phyloP scores from a whole-genome alignment of 2,113 vertebrate genomes.

The Colinus virginianus region DNA sequence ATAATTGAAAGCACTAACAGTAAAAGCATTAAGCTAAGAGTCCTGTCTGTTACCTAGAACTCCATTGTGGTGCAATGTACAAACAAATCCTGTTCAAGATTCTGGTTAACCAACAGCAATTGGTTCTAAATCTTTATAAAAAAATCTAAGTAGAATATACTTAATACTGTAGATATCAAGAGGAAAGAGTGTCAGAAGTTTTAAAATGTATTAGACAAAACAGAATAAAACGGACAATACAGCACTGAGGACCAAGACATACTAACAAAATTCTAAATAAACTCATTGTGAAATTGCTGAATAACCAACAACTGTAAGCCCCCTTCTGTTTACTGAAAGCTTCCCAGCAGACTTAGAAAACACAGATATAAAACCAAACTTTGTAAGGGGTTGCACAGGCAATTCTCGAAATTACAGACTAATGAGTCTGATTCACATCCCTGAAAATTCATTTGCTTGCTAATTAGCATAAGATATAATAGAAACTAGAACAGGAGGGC shows the following conservation, averaged over 20 bases:
- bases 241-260: neutral
- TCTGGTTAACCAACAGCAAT: neutral
- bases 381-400: constrained; percentile 9
- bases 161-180: neutral
- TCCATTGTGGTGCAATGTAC: neutral
- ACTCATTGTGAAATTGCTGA: neutral
- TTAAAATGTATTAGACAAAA: neutral
- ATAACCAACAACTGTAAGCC: neutral
- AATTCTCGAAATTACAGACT: constrained; percentile 37
- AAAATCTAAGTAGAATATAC: neutral
- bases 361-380: constrained; percentile 32
- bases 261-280: neutral
- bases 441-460: constrained; percentile 53
- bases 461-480: constrained; percentile 67
- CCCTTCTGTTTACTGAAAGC: constrained; percentile 3
- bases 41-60: neutral
- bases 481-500: constrained; percentile 26
- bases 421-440: constrained; percentile 57
- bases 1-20: neutral
- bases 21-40: neutral
- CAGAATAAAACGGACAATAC: neutral
- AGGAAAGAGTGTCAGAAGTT: neutral
- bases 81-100: neutral
- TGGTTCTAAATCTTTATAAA: neutral
- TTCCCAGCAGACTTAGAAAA: constrained; percentile 43